phyloP scores from a whole-genome alignment of 2,797 vertebrate genomes.

The Discoglossus pictus region DNA sequence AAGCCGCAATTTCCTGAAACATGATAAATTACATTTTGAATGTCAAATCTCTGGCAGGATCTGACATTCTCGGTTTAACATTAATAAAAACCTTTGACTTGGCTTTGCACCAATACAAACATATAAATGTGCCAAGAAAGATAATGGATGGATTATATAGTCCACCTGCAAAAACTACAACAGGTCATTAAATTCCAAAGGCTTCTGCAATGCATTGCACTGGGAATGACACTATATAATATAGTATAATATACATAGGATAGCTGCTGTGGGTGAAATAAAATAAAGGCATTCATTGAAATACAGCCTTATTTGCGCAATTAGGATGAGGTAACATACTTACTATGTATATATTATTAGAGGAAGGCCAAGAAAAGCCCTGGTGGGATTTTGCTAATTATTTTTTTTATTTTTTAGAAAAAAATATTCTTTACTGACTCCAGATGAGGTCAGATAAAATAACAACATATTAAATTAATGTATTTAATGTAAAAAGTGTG shows the following conservation, averaged over 20 bases:
- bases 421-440: no score
- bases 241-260: no score
- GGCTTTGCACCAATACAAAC: slow-evolving; percentile 18
- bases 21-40: slow-evolving; percentile 26
- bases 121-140: slow-evolving; percentile 13
- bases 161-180: slow-evolving; percentile 23
- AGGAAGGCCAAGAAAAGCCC: no score
- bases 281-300: background rate
- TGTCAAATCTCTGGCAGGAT: slow-evolving; percentile 15
- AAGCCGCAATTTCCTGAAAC: slow-evolving; percentile 28
- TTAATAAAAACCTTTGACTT: slow-evolving; percentile 18
- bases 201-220: background rate
- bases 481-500: no score
- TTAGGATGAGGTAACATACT: no score
- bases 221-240: background rate
- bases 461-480: no score
- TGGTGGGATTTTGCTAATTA: no score
- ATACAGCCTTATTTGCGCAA: no score
- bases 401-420: no score
- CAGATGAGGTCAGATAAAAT: no score
- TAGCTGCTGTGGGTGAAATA: background rate
- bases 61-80: slow-evolving; percentile 23
- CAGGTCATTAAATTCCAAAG: background rate
- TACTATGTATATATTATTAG: no score
- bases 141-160: slow-evolving; percentile 6